Conservation (phyloP, 2,113 vertebrate genomes). For the Grammomys surdaster region DNA sequence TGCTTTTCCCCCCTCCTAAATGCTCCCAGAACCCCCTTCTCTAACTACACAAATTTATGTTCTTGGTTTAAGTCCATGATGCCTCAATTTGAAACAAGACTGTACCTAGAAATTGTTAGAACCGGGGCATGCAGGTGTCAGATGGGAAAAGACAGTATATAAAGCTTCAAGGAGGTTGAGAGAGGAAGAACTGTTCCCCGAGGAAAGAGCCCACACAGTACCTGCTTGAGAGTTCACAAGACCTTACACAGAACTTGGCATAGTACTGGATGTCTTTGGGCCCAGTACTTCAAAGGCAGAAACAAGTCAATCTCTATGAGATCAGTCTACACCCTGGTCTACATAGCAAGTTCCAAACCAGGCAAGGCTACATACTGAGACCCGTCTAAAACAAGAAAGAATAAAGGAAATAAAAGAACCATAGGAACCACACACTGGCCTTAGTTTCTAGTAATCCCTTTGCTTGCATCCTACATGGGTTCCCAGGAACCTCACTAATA, state of each 20-base stretch:
- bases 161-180: background rate
- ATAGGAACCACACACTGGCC: fast-evolving
- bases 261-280: background rate
- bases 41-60: background rate
- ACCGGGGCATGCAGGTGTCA: background rate
- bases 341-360: background rate
- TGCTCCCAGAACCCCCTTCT: fast-evolving
- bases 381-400: background rate
- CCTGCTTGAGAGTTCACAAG: background rate
- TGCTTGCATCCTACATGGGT: fast-evolving
- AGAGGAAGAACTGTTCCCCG: background rate
- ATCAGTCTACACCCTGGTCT: background rate
- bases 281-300: background rate
- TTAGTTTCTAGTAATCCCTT: background rate
- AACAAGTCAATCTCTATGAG: background rate
- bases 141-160: no score
- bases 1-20: background rate
- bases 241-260: background rate
- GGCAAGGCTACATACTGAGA: background rate
- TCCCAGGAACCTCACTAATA: no score
- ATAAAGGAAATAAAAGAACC: background rate
- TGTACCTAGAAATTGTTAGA: background rate
- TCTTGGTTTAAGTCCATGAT: background rate
- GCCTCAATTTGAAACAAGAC: background rate
- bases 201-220: background rate